These are phyloP conservation scores for Pelvicachromis taeniatus DNA, from an alignment of 2,113 vertebrate genomes.

Conservation along the genomic window DNA sequence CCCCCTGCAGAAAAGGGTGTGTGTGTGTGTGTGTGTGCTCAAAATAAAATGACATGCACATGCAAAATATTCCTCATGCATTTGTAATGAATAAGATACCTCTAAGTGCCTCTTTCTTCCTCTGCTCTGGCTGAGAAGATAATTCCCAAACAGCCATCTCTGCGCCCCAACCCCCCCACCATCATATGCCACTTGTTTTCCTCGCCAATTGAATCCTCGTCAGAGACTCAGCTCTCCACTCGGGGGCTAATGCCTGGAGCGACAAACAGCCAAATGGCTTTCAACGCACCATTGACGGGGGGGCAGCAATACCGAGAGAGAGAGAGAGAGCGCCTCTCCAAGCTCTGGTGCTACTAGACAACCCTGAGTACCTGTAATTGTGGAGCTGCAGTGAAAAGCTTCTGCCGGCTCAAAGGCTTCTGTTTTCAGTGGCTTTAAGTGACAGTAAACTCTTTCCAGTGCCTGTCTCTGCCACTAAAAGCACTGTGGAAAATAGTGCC, in stretches of 20 bases:
- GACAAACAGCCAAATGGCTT: constrained; percentile 89
- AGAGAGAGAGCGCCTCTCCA: constrained; percentile 71
- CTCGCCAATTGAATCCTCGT: constrained; percentile 84
- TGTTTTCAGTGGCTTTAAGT: constrained; percentile 88
- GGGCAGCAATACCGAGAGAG: constrained; percentile 50
- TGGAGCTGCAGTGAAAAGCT: constrained; percentile 83
- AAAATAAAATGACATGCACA: constrained; percentile 40
- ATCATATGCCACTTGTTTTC: constrained; percentile 67
- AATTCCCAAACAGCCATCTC: constrained; percentile 51
- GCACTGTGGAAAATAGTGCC: constrained; percentile 47
- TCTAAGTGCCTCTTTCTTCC: constrained; percentile 55
- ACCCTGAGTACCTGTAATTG: constrained; percentile 92
- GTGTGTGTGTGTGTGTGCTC: not conserved
- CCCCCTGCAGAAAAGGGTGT: not conserved
- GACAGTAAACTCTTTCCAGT: constrained; percentile 77
- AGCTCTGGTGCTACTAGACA: constrained; percentile 84
- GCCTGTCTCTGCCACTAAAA: constrained; percentile 55
- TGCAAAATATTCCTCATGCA: constrained; percentile 52
- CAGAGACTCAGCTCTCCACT: constrained; percentile 81
- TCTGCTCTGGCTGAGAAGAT: constrained; percentile 45
- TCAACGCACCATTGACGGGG: constrained; percentile 86
- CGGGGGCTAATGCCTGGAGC: constrained; percentile 85
- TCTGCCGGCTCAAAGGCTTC: constrained; percentile 81
- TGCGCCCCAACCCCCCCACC: not conserved
- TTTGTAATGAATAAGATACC: constrained; percentile 62